These are phyloP conservation scores for Invenusta paracnida DNA, from an alignment of 2,888 invertebrate genomes.

Conservation along the genomic window DNA sequence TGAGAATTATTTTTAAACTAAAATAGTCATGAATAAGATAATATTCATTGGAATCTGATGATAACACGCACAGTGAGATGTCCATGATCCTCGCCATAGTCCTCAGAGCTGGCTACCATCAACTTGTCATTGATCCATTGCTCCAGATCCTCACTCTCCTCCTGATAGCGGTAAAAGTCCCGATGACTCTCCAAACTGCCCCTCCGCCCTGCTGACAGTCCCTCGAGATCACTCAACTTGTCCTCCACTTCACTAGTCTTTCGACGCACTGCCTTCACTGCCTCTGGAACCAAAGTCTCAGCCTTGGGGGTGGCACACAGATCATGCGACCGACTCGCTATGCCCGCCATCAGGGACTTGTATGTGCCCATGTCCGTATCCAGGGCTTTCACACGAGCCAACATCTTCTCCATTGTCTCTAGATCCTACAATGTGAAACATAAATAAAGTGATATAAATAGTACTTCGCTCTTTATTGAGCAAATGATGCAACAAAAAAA, in stretches of 20 bases:
- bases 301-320: slow-evolving; percentile 72
- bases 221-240: slow-evolving; percentile 46
- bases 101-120: slow-evolving; percentile 80
- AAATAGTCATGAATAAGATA: too few relatives aligned
- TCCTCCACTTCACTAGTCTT: not conserved
- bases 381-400: slow-evolving; percentile 64
- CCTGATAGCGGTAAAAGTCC: slow-evolving; percentile 13
- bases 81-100: slow-evolving; percentile 88
- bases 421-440: not conserved
- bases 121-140: slow-evolving; percentile 86
- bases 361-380: slow-evolving; percentile 58
- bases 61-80: slow-evolving; percentile 68
- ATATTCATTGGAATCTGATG: not conserved
- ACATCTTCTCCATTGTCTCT: slow-evolving; percentile 19
- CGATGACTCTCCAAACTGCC: slow-evolving; percentile 16
- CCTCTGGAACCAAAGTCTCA: slow-evolving; percentile 66
- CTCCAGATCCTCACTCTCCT: slow-evolving; percentile 77
- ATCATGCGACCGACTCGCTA: slow-evolving; percentile 53
- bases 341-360: slow-evolving; percentile 53
- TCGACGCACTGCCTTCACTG: slow-evolving; percentile 68
- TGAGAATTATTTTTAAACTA: too few relatives aligned
- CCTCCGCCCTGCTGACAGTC: slow-evolving; percentile 61
- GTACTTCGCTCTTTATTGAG: too few relatives aligned
- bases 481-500: too few relatives aligned
- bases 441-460: too few relatives aligned